Percentiles rank a stretch among this genome's conserved stretches.
Evolutionary conservation across 53 echinoderm and acorn worm genomes (phyloP).

Genomic region (Echinarachnius parma): DNA sequence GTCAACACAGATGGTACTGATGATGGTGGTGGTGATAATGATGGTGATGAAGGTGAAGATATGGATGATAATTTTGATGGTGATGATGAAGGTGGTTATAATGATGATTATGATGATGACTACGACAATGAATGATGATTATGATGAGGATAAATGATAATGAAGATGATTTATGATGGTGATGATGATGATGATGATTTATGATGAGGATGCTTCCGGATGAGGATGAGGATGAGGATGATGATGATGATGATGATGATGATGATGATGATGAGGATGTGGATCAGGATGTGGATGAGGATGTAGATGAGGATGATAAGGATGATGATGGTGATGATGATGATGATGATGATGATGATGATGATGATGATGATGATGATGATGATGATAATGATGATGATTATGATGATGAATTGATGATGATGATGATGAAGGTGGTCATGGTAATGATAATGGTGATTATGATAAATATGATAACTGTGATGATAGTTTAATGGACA

Average conservation of each 20-base stretch:
- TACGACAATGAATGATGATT: too few relatives aligned
- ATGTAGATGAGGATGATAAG: too few relatives aligned
- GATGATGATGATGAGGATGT: slow-evolving; percentile 9
- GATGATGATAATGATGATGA: slow-evolving; percentile 4
- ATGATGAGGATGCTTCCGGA: slow-evolving; percentile 8
- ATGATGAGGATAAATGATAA: too few relatives aligned
- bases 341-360: slow-evolving; percentile 12
- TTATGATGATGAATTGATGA: too few relatives aligned
- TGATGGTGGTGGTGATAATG: not conserved
- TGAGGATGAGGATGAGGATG: slow-evolving; percentile 1
- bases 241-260: slow-evolving; percentile 15
- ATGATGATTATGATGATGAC: too few relatives aligned
- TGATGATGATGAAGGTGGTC: too few relatives aligned
- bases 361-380: slow-evolving; percentile 1
- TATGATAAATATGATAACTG: too few relatives aligned
- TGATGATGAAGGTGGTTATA: not conserved
- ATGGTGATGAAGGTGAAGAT: not conserved
- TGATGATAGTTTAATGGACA: too few relatives aligned
- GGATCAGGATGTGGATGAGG: too few relatives aligned
- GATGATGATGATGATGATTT: too few relatives aligned
- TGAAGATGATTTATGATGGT: too few relatives aligned
- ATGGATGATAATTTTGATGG: not conserved
- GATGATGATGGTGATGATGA: not conserved
- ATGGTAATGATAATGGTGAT: too few relatives aligned
- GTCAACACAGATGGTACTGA: not conserved